Percentiles rank a stretch among this genome's conserved stretches.
These are phyloP conservation scores for Dipodomys merriami DNA, from an alignment of 2,113 vertebrate genomes.

Conservation along the genomic window DNA sequence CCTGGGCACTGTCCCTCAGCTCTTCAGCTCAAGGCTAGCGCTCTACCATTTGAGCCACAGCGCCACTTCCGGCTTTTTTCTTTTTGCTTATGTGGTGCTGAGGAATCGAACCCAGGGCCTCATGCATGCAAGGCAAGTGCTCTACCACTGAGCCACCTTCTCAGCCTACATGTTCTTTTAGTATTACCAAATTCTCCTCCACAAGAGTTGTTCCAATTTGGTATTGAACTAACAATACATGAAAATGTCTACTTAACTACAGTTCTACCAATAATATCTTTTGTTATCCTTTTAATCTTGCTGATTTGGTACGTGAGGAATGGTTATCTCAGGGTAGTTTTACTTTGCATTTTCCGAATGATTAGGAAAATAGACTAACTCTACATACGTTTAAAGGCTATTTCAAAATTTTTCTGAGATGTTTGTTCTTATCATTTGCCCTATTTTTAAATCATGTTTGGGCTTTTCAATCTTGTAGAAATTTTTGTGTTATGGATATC, in stretches of 20 bases:
- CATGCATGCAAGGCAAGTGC: too few relatives aligned
- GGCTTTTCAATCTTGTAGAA: not conserved
- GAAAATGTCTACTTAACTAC: not conserved
- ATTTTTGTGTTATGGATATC: not conserved
- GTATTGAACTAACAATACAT: not conserved
- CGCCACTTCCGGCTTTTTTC: too few relatives aligned
- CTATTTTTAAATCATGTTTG: not conserved
- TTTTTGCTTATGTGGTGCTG: too few relatives aligned
- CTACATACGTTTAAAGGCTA: not conserved
- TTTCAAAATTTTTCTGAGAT: not conserved
- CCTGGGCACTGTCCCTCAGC: too few relatives aligned
- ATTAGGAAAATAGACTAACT: not conserved
- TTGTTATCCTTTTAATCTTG: not conserved
- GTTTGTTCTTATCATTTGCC: not conserved
- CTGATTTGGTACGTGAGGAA: not conserved
- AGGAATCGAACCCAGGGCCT: too few relatives aligned
- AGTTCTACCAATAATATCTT: not conserved
- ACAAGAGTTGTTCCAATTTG: not conserved
- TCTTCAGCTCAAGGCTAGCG: too few relatives aligned
- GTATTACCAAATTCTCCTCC: constrained; percentile 11
- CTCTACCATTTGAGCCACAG: too few relatives aligned
- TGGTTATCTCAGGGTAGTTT: not conserved
- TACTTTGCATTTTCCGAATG: not conserved
- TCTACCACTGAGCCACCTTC: too few relatives aligned
- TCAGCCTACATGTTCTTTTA: not conserved